These are phyloP conservation scores for Gryllus bimaculatus DNA, from an alignment of 1,140 invertebrate species.

Conservation along the genomic window DNA sequence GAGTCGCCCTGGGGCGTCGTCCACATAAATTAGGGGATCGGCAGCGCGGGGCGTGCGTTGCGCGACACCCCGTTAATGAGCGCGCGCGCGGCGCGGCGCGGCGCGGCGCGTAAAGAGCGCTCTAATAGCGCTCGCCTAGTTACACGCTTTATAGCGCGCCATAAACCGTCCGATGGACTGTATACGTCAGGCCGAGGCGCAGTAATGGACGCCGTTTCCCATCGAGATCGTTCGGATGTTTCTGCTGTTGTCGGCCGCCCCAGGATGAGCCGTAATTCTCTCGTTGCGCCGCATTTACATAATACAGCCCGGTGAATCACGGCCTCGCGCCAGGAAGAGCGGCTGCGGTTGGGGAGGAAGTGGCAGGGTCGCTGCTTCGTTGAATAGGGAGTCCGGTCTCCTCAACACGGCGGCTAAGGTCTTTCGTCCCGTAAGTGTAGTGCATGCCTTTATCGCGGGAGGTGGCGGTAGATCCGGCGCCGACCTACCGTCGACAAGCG, in stretches of 20 bases:
- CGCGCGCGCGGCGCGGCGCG: too few species aligned
- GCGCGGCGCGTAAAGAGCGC: background rate
- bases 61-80: background rate
- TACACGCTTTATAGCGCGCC: background rate
- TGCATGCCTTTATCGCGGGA: too few species aligned
- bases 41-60: background rate
- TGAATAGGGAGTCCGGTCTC: too few species aligned
- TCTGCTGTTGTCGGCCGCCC: background rate
- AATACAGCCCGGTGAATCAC: constrained; percentile 3
- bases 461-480: too few species aligned
- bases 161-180: background rate
- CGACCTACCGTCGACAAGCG: too few species aligned
- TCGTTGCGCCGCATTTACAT: background rate
- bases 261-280: background rate
- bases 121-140: background rate
- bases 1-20: too few species aligned
- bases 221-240: background rate
- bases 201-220: background rate
- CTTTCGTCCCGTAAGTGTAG: too few species aligned
- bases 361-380: background rate
- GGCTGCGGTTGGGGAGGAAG: background rate
- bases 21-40: background rate
- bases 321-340: background rate
- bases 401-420: too few species aligned
- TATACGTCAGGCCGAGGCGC: background rate